A percentile compares a stretch with the other conserved stretches of the same genome.
Evolutionary conservation across 2,113 vertebrate species (phyloP).

Genomic region (Conger conger): DNA sequence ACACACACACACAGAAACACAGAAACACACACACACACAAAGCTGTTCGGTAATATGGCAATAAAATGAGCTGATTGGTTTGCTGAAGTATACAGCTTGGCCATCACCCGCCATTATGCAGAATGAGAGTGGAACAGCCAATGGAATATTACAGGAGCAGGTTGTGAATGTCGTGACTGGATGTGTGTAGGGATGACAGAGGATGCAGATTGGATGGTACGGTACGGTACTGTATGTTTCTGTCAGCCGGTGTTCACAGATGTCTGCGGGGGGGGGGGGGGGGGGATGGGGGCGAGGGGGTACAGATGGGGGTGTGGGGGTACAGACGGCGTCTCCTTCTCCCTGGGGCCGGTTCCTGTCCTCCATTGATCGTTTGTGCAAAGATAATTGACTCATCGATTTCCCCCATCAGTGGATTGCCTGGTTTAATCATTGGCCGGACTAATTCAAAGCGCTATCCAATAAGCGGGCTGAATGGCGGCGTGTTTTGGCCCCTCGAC

Average conservation of each 20-base stretch:
- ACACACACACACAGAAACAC: not conserved
- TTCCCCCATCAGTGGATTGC: conserved; percentile 54
- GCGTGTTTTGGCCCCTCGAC: not conserved
- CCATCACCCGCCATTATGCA: no score
- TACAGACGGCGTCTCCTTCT: conserved; percentile 1
- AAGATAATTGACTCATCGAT: conserved; percentile 68
- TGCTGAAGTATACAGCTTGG: no score
- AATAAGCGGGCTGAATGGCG: not conserved
- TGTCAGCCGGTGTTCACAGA: not conserved
- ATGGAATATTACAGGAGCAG: not conserved
- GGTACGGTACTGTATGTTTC: not conserved
- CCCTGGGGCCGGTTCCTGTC: conserved; percentile 36
- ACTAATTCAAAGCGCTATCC: conserved; percentile 14
- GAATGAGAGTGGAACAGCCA: not conserved
- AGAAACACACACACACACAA: no score
- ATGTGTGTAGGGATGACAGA: not conserved
- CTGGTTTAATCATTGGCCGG: conserved; percentile 57
- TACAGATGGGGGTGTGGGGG: no score
- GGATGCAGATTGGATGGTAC: not conserved
- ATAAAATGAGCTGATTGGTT: not conserved
- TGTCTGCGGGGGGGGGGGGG: not conserved
- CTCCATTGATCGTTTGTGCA: conserved; percentile 57
- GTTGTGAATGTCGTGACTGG: not conserved
- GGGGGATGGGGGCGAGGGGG: no score
- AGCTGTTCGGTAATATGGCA: no score